A percentile compares a stretch with the other conserved stretches of the same genome.
Conservation (phyloP, 2,113 vertebrate species). For the Cynopterus brachyotis region DNA sequence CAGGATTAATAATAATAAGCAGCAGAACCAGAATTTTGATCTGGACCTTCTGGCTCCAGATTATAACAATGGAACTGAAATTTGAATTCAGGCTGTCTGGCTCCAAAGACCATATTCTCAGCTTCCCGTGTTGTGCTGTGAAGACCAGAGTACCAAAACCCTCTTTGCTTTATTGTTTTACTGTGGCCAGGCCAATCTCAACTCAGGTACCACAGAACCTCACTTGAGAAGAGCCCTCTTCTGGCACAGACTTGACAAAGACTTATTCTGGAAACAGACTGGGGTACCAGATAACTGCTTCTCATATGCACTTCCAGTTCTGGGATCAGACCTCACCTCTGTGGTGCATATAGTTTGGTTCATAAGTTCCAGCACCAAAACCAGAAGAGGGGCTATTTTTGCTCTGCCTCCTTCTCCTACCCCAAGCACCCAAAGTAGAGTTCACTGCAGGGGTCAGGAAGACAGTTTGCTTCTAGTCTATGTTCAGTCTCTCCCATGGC, state of each 20-base stretch:
- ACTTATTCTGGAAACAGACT: not conserved
- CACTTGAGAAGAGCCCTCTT: not conserved
- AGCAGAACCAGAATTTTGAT: not conserved
- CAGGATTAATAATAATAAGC: not conserved
- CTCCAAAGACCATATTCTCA: not conserved
- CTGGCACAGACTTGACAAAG: not conserved
- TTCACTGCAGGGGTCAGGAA: not conserved
- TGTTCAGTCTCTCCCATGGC: not conserved
- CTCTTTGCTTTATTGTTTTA: not conserved
- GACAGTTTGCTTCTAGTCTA: not conserved
- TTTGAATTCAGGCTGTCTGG: not conserved
- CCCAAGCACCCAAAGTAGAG: not conserved
- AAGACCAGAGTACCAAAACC: not conserved
- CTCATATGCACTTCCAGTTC: not conserved
- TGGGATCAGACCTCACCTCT: not conserved
- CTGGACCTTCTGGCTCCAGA: not conserved
- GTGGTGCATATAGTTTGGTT: not conserved
- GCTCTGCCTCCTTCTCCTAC: not conserved
- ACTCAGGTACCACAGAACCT: not conserved
- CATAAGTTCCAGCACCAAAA: not conserved
- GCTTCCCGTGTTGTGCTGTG: not conserved
- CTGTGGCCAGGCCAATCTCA: not conserved
- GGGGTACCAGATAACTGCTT: not conserved
- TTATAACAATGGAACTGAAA: not conserved
- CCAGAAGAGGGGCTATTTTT: not conserved